phyloP scores from a whole-genome alignment of 1,140 invertebrate species.

The Bombus sibiricus region DNA sequence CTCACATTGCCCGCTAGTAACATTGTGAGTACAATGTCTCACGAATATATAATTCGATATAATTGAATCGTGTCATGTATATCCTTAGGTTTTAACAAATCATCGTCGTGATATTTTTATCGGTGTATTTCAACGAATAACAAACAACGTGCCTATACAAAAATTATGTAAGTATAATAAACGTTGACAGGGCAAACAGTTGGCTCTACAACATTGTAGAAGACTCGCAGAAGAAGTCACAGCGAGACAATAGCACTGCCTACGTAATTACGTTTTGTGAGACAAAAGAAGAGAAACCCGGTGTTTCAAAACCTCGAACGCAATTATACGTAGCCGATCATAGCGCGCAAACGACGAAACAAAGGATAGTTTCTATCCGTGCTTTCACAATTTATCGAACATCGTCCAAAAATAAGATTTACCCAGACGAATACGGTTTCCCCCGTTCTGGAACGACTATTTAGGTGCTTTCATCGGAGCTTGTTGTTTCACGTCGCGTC shows the following conservation, averaged over 20 bases:
- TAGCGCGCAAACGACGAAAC: not conserved
- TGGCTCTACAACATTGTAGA: not conserved
- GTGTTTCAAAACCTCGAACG: not conserved
- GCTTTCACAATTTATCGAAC: not conserved
- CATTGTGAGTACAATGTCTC: constrained; percentile 5
- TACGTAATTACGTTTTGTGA: not conserved
- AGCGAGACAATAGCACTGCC: not conserved
- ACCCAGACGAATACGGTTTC: not conserved
- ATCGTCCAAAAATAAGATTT: constrained; percentile 32
- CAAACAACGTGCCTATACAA: not conserved
- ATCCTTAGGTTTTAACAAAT: not conserved
- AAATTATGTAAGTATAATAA: not conserved
- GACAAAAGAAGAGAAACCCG: not conserved
- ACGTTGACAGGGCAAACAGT: not conserved
- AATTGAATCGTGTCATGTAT: not conserved
- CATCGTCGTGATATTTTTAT: not conserved
- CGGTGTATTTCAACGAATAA: not conserved
- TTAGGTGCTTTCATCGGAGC: constrained; percentile 33
- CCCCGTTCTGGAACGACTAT: constrained; percentile 41
- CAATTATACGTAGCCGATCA: not conserved
- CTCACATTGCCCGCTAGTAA: not conserved
- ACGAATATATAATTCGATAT: not conserved
- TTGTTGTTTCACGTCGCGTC: constrained; percentile 51
- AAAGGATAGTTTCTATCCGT: not conserved
- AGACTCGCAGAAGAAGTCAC: too few species aligned